These are phyloP conservation scores for Luehdorfia chinensis DNA, from an alignment of 1,140 invertebrate species.

Conservation along the genomic window DNA sequence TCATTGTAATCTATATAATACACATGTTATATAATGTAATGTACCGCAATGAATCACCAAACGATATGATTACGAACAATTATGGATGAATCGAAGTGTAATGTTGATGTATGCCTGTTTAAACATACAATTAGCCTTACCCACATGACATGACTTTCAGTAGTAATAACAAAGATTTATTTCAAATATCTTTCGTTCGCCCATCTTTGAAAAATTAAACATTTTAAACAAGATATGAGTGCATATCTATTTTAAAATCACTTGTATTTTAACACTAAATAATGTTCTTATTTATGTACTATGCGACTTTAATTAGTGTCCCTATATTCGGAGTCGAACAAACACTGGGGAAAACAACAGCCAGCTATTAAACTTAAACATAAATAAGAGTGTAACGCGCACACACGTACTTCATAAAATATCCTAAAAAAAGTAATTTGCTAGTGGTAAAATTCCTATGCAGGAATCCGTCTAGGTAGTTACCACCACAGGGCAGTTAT, in stretches of 20 bases:
- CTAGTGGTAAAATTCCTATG: too few species aligned
- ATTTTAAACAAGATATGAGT: neutral
- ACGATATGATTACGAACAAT: slow-evolving; percentile 2
- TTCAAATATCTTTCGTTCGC: neutral
- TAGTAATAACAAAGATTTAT: slow-evolving; percentile 1
- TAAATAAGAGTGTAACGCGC: too few species aligned
- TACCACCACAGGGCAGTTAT: too few species aligned
- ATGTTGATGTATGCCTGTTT: neutral
- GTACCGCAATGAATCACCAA: neutral
- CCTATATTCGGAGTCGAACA: too few species aligned
- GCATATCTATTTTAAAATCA: neutral
- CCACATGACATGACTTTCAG: neutral
- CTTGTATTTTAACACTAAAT: neutral
- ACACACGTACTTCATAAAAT: too few species aligned
- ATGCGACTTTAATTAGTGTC: neutral
- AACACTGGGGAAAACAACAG: too few species aligned
- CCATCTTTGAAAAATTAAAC: neutral
- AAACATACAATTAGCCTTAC: neutral
- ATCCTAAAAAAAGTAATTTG: too few species aligned
- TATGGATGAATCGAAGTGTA: slow-evolving; percentile 3
- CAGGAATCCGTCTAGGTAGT: too few species aligned
- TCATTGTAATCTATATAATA: neutral
- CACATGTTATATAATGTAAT: neutral
- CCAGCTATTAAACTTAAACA: too few species aligned
- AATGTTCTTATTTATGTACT: neutral